Evolutionary conservation across 92 coral and sea anemone genomes (phyloP).

Genomic region (Porites lobata): DNA sequence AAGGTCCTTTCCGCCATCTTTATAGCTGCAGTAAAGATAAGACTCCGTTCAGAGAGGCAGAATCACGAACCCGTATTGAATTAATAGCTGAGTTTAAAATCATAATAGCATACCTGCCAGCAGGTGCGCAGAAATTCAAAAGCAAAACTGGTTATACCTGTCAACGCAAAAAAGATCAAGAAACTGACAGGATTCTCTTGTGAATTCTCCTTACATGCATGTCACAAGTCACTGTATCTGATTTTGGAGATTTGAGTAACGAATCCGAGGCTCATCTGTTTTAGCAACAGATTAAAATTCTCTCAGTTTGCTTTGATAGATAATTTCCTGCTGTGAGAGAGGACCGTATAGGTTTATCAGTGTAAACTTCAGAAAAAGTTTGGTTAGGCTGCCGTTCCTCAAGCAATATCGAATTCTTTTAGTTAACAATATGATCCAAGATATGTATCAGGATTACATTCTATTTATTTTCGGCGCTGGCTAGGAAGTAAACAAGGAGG

Average conservation of each 20-base stretch:
- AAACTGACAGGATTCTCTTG: not conserved
- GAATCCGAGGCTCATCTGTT: not conserved
- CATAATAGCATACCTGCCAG: not conserved
- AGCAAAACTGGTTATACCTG: conserved; percentile 26
- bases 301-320: not conserved
- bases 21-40: not conserved
- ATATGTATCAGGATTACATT: not conserved
- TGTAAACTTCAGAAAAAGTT: not conserved
- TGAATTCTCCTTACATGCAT: not conserved
- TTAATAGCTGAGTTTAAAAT: not conserved
- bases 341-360: not conserved
- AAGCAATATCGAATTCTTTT: not conserved
- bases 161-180: not conserved
- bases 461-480: not conserved
- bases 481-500: too few species aligned
- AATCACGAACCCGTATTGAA: too few species aligned
- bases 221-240: not conserved
- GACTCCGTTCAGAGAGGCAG: too few species aligned
- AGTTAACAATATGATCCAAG: not conserved
- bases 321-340: not conserved
- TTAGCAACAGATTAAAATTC: not conserved
- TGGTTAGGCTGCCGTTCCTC: not conserved
- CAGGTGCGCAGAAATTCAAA: conserved; percentile 1
- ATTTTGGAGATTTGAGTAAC: not conserved
- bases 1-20: not conserved